Conservation (phyloP, 2,113 vertebrate species). For the Callionymus lyra region DNA sequence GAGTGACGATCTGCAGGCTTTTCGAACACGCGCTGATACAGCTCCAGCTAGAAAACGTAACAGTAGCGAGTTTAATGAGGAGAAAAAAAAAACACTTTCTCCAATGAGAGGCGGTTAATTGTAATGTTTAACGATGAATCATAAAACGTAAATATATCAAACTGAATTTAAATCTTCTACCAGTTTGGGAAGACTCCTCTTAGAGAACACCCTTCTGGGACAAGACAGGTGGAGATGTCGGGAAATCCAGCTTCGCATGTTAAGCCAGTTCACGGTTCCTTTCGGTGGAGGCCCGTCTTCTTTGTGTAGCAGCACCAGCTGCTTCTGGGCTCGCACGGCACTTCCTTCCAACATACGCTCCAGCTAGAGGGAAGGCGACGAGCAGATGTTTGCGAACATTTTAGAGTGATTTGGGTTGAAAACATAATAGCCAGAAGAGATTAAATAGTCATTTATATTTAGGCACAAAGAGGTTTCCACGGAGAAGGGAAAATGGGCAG, state of each 20-base stretch:
- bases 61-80: neutral
- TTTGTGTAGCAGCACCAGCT: constrained; percentile 80
- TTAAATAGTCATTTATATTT: too few relatives aligned
- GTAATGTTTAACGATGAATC: too few relatives aligned
- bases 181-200: constrained; percentile 82
- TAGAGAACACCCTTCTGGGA: constrained; percentile 84
- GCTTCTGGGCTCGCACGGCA: constrained; percentile 88
- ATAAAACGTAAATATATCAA: too few relatives aligned
- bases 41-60: constrained; percentile 70
- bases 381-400: constrained; percentile 17
- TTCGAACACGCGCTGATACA: constrained; percentile 82
- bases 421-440: too few relatives aligned
- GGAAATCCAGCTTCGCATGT: constrained; percentile 94
- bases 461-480: too few relatives aligned
- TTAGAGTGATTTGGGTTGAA: constrained; percentile 1
- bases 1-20: constrained; percentile 82
- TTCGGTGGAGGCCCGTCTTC: constrained; percentile 82
- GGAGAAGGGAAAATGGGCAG: too few relatives aligned
- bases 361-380: constrained; percentile 61
- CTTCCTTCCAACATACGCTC: constrained; percentile 90
- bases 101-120: too few relatives aligned
- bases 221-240: constrained; percentile 88
- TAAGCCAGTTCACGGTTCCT: constrained; percentile 89
- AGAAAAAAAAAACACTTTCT: neutral
- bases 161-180: too few relatives aligned